phyloP scores from a whole-genome alignment of 2,113 vertebrate species.

The Pogona vitticeps region DNA sequence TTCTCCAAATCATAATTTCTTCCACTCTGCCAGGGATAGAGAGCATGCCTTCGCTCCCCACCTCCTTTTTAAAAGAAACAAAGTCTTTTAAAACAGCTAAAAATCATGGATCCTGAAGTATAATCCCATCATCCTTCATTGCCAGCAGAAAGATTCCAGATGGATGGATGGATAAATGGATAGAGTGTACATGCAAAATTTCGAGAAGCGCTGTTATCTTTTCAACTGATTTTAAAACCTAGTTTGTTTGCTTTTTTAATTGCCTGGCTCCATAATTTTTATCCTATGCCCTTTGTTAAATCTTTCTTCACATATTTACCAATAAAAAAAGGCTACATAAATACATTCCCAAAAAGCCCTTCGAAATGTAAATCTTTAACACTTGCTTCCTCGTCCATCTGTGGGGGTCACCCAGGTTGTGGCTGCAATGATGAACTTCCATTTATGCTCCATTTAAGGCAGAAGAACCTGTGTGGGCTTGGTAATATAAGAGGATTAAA shows the following conservation, averaged over 20 bases:
- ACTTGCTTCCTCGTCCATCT: no score
- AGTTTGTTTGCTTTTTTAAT: neutral
- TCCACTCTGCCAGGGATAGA: slow-evolving; percentile 37
- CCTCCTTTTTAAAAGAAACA: neutral
- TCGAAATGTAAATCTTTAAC: neutral
- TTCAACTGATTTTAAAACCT: neutral
- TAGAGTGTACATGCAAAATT: neutral
- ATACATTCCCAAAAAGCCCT: neutral
- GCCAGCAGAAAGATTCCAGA: neutral
- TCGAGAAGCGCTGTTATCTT: neutral
- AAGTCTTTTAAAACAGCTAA: slow-evolving; percentile 34
- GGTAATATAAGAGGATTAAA: no score
- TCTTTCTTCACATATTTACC: neutral
- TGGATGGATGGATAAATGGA: neutral
- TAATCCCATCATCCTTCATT: neutral
- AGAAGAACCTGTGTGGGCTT: no score
- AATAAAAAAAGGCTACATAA: slow-evolving; percentile 7
- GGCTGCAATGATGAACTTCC: no score
- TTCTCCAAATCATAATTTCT: slow-evolving; percentile 64
- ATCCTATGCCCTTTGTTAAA: neutral
- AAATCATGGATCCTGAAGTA: neutral
- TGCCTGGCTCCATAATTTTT: neutral
- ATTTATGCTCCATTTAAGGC: no score
- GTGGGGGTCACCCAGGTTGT: no score
- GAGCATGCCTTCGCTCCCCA: neutral